Evolutionary conservation across 2,113 vertebrate genomes (phyloP).

Genomic region (Zootoca vivipara): DNA sequence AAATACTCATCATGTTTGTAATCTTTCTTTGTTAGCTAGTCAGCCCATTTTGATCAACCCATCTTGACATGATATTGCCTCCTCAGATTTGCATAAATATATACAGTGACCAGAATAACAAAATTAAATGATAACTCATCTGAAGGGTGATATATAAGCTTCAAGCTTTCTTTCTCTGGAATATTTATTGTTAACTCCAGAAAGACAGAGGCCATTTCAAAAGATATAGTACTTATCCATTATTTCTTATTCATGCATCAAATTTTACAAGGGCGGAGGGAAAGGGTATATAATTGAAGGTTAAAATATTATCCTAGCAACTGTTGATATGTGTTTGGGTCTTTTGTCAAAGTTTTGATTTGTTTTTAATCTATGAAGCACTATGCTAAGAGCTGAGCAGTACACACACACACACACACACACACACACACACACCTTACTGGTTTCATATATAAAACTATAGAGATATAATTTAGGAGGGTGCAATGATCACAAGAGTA

Average conservation of each 20-base stretch:
- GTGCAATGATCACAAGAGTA: too few species aligned
- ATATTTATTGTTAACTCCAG: constrained; percentile 21
- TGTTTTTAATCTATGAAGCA: not conserved
- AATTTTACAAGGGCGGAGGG: constrained; percentile 9
- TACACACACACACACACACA: too few species aligned
- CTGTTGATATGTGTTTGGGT: not conserved
- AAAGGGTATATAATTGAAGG: constrained; percentile 1
- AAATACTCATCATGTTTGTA: not conserved
- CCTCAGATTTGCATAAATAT: constrained; percentile 33
- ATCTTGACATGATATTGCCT: not conserved
- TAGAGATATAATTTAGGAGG: not conserved
- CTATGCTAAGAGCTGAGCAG: not conserved
- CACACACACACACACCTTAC: too few species aligned
- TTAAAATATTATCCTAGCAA: not conserved
- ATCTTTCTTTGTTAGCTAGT: not conserved
- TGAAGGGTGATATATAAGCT: not conserved
- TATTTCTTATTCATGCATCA: constrained; percentile 6
- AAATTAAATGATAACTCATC: constrained; percentile 20
- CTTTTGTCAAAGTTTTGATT: not conserved
- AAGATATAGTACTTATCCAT: not conserved
- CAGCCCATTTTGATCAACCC: not conserved
- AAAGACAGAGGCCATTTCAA: constrained; percentile 33
- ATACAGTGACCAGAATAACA: constrained; percentile 10
- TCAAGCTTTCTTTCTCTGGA: not conserved
- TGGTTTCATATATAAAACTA: not conserved